Conservation (phyloP, 2,113 vertebrate species). For the Pollimyrus isidori region DNA sequence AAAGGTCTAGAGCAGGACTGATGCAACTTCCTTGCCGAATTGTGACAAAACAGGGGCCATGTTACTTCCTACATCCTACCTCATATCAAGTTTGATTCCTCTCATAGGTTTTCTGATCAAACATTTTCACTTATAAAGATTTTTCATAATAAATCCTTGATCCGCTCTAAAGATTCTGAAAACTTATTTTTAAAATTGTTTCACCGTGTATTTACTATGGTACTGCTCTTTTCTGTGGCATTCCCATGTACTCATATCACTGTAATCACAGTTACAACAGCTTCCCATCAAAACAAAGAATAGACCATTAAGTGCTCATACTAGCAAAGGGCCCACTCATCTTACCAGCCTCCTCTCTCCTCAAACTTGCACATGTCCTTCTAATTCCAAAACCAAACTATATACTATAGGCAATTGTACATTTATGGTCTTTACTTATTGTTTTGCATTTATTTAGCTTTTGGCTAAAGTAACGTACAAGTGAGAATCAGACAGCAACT, state of each 20-base stretch:
- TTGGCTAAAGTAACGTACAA: neutral
- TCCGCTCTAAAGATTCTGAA: neutral
- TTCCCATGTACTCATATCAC: neutral
- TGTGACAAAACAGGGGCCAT: neutral
- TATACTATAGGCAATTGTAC: neutral
- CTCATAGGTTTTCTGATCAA: neutral
- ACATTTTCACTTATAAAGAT: neutral
- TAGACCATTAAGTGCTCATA: neutral
- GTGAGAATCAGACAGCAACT: neutral
- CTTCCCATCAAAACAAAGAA: neutral
- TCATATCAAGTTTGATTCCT: neutral
- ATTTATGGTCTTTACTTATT: neutral
- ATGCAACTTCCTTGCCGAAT: neutral
- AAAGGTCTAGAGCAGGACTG: neutral
- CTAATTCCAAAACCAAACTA: neutral
- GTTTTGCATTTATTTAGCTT: neutral
- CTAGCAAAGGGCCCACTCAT: neutral
- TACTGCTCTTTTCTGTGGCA: neutral
- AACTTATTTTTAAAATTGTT: neutral
- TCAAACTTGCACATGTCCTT: neutral
- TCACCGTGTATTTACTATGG: neutral
- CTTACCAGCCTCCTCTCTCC: neutral
- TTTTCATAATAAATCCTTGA: neutral
- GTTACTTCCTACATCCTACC: neutral
- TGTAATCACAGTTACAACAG: neutral